These are phyloP conservation scores for Drosophila kanekoi DNA, from an alignment of 2,888 invertebrate genomes.

Conservation along the genomic window DNA sequence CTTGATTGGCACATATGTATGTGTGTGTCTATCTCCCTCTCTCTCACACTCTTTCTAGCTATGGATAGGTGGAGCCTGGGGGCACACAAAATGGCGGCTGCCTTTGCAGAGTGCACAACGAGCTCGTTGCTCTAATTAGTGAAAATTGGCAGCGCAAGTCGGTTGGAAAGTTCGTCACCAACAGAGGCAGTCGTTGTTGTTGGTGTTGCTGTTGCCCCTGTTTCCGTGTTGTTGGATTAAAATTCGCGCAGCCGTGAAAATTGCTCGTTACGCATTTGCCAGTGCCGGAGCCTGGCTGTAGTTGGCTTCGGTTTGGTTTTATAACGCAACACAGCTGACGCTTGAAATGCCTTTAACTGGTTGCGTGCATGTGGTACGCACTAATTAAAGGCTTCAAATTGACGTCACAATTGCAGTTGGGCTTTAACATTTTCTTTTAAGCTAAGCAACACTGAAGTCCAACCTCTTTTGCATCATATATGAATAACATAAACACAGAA, in stretches of 20 bases:
- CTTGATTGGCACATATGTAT: constrained; percentile 35
- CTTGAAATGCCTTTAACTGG: constrained; percentile 32
- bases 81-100: constrained; percentile 72
- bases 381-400: constrained; percentile 33
- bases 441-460: not conserved
- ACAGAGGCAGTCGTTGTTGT: constrained; percentile 11
- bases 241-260: constrained; percentile 76
- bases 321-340: constrained; percentile 21
- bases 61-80: constrained; percentile 40
- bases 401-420: too few relatives aligned
- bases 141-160: constrained; percentile 79
- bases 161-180: constrained; percentile 76
- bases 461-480: too few relatives aligned
- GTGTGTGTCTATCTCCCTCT: constrained; percentile 1
- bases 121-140: constrained; percentile 69
- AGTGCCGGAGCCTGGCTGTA: constrained; percentile 3
- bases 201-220: constrained; percentile 26
- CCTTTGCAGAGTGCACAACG: constrained; percentile 47
- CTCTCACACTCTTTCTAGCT: not conserved
- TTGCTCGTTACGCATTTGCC: constrained; percentile 67
- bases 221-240: constrained; percentile 77
- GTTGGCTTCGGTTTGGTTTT: constrained; percentile 29
- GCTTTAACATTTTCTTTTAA: not conserved
- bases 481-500: too few relatives aligned
- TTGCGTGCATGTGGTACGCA: constrained; percentile 3